Base-by-base conservation (phyloP, 2,888 invertebrate genomes). In the Macaria notata region DNA sequence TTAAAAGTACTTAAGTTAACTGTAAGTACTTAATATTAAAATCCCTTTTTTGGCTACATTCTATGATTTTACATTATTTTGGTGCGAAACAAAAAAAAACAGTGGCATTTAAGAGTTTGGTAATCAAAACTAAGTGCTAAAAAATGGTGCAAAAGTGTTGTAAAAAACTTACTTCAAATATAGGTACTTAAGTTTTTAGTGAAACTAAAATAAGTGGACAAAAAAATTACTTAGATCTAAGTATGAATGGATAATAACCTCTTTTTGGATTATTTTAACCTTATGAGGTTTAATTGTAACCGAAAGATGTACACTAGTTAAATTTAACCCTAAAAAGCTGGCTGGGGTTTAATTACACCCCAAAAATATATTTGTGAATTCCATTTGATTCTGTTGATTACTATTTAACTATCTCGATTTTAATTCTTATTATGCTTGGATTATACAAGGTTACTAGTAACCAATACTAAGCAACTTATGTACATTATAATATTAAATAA, bases 151-250 rank as follows among this genome's bases (percentile, higher is more conserved):
- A 47, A 48, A 55, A 43, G 59, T 62, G 60, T 60, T 64, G 58
- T 38, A 30, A 49, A 46, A 31, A 9, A 45, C 19, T 29, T 36
- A 44, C 49, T 42, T 53, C 31, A 50, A 50, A 54, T 55, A 63
- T 64, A n/a, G n/a, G n/a, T n/a, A 58, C 61, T 60, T 59, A 53
- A 54, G 56, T 54, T 61, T 64, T 64, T 66, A 66, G 65, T 66
- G 49, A 62, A 66, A 66, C 64, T 66, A 65, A 62, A 66, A 59
- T 63, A 55, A 63, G 56, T 54, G 59, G 49, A 62, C 56, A 29
- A 50, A 56, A 56, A 43, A 53, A 54, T 54, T 60, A 58, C 54
- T 54, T 62, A 58, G 54, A 43, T 56, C 42, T 58, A 62, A 56
- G 57, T 55, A 59, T 55, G 43, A 29, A 36, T 54, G 42, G 49